phyloP scores from a whole-genome alignment of 2,113 vertebrate species.

The Turnix velox region DNA sequence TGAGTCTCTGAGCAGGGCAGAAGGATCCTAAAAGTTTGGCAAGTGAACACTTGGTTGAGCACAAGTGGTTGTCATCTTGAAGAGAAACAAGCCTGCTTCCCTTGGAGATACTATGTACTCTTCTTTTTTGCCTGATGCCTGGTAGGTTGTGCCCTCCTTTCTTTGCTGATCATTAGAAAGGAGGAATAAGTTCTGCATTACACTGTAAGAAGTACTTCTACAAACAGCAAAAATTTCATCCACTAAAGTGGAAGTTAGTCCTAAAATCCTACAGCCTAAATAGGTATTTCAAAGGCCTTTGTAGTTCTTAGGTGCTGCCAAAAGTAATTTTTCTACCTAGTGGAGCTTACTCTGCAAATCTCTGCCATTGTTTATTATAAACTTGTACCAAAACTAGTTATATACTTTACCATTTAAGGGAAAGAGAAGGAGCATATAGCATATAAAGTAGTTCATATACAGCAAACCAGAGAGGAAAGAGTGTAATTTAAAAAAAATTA shows the following conservation, averaged over 20 bases:
- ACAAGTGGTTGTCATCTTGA: background rate
- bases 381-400: background rate
- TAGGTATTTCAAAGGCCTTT: background rate
- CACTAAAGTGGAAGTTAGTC: accelerated
- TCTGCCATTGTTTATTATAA: background rate
- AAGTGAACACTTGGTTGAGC: background rate
- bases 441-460: background rate
- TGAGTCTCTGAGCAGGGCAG: background rate
- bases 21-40: background rate
- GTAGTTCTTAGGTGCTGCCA: background rate
- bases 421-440: background rate
- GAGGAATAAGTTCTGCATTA: background rate
- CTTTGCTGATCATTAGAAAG: background rate
- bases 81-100: background rate
- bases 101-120: background rate
- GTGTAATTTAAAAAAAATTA: background rate
- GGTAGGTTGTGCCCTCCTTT: background rate
- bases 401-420: background rate
- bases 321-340: background rate
- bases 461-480: background rate
- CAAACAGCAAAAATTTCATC: background rate
- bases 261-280: background rate
- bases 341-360: background rate
- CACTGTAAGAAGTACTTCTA: background rate
- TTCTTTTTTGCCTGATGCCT: background rate